Conservation (phyloP, 2,888 invertebrate genomes). For the Teleiodes luculella region DNA sequence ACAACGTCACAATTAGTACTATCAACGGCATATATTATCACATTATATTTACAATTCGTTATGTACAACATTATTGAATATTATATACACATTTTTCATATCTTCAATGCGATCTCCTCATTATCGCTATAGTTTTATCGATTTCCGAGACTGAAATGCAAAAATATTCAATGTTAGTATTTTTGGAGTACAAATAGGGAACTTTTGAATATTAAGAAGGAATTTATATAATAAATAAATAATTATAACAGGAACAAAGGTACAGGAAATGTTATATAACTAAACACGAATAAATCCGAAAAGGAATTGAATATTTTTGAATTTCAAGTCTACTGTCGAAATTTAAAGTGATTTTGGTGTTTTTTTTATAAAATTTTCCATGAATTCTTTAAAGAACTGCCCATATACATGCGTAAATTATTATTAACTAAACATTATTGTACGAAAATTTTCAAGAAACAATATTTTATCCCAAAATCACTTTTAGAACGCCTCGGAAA, state of each 20-base stretch:
- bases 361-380: too few species aligned
- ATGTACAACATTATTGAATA: slow-evolving; percentile 1
- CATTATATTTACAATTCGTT: background rate
- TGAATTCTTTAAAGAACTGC: too few species aligned
- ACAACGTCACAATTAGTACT: background rate
- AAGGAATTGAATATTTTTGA: slow-evolving; percentile 4
- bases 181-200: background rate
- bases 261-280: too few species aligned
- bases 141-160: slow-evolving; percentile 37
- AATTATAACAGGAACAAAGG: slow-evolving; percentile 4
- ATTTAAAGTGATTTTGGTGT: too few species aligned
- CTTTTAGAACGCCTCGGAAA: too few species aligned
- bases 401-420: too few species aligned
- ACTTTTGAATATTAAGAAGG: slow-evolving; percentile 17
- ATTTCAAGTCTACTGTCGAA: background rate
- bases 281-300: too few species aligned
- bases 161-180: slow-evolving; percentile 27
- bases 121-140: background rate
- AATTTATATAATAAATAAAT: slow-evolving; percentile 1
- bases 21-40: background rate
- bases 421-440: too few species aligned
- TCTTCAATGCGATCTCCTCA: background rate
- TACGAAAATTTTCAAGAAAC: too few species aligned
- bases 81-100: background rate
- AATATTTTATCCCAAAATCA: too few species aligned